Percentiles rank a stretch among this genome's conserved stretches.
These are phyloP conservation scores for Agrypnia vestita DNA, from an alignment of 1,140 invertebrate species.

Conservation along the genomic window DNA sequence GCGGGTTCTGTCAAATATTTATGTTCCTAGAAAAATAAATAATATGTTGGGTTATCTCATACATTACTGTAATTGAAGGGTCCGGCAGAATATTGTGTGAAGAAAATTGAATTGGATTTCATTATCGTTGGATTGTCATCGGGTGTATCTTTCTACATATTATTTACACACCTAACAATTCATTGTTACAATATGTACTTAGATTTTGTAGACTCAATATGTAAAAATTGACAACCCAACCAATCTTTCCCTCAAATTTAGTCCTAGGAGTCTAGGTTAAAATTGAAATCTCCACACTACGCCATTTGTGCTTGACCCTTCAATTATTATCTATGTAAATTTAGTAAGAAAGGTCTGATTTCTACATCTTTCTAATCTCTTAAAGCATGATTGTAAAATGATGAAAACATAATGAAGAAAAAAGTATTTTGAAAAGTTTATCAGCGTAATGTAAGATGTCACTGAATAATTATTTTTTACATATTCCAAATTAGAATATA, in stretches of 20 bases:
- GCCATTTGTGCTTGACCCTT: background rate
- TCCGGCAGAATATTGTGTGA: background rate
- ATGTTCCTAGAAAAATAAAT: constrained; percentile 34
- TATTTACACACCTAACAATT: background rate
- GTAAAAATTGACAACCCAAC: background rate
- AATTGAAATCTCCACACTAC: background rate
- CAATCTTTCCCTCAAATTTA: too few species aligned
- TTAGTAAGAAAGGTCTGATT: background rate
- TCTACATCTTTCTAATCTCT: background rate
- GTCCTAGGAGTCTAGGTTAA: background rate
- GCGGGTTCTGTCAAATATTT: constrained; percentile 21
- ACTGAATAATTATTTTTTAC: background rate
- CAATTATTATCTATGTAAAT: background rate
- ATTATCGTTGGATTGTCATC: background rate
- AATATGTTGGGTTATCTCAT: background rate
- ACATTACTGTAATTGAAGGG: background rate
- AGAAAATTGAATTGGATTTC: background rate
- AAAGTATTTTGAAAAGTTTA: too few species aligned
- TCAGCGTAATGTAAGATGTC: too few species aligned
- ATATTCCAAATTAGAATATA: background rate
- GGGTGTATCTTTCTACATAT: background rate
- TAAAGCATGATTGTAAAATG: background rate
- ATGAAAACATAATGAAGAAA: too few species aligned
- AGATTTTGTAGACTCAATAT: background rate
- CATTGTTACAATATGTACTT: background rate